Conservation (phyloP, 2,113 vertebrate genomes). For the Crocuta crocuta region DNA sequence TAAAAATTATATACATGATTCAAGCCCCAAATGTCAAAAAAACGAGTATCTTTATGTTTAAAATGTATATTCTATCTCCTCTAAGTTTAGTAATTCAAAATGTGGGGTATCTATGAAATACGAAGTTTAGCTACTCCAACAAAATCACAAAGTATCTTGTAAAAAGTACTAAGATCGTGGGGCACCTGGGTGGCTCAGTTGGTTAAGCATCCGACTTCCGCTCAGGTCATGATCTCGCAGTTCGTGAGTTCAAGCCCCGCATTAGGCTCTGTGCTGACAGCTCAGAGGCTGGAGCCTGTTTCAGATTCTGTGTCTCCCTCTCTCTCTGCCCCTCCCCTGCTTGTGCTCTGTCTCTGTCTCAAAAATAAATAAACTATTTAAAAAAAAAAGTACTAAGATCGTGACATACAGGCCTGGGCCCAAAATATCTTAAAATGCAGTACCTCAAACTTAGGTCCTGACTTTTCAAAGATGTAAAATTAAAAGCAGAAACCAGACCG, state of each 20-base stretch:
- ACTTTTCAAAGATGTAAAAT: not conserved
- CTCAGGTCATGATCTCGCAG: too few species aligned
- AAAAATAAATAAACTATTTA: too few species aligned
- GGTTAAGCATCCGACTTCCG: too few species aligned
- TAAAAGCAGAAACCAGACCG: conserved; percentile 11
- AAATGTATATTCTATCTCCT: not conserved
- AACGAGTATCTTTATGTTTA: not conserved
- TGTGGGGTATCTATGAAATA: not conserved
- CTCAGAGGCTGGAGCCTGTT: too few species aligned
- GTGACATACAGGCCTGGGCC: not conserved
- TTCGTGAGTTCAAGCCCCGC: too few species aligned
- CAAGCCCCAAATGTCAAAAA: not conserved
- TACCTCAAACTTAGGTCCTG: not conserved
- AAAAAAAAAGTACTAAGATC: not conserved
- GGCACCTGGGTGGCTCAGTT: too few species aligned
- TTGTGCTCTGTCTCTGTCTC: too few species aligned
- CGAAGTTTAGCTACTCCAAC: not conserved
- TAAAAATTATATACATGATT: not conserved
- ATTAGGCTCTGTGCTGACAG: too few species aligned
- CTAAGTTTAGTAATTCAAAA: conserved; percentile 34
- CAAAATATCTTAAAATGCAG: not conserved
- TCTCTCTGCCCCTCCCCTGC: too few species aligned
- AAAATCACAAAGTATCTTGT: not conserved
- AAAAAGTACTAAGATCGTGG: not conserved
- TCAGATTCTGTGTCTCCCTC: too few species aligned